Percentiles rank a stretch among this genome's conserved stretches.
Evolutionary conservation across 2,113 vertebrate species (phyloP).

Genomic region (Eolophus roseicapilla): DNA sequence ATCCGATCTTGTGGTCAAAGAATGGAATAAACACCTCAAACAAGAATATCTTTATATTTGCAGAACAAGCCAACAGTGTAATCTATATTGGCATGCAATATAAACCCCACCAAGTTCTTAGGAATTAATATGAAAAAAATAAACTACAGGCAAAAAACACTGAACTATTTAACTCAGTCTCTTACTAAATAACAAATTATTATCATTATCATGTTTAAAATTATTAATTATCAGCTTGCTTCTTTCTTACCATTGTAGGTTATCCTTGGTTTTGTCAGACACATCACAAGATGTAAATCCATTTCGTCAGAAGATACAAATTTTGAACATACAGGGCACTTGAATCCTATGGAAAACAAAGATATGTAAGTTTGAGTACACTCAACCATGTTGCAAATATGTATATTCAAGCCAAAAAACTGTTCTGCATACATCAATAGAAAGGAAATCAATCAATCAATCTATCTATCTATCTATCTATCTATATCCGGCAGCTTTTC

Average conservation of each 20-base stretch:
- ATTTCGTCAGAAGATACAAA: slow-evolving; percentile 94
- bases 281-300: slow-evolving; percentile 96
- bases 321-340: slow-evolving; percentile 96
- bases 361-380: not conserved
- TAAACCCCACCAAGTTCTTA: not conserved
- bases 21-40: not conserved
- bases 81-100: not conserved
- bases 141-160: not conserved
- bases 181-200: not conserved
- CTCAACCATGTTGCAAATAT: not conserved
- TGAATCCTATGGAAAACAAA: slow-evolving; percentile 82
- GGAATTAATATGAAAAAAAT: not conserved
- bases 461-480: not conserved
- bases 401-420: not conserved
- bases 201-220: not conserved
- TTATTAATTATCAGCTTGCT: slow-evolving; percentile 32
- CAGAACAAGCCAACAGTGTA: not conserved
- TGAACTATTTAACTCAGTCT: not conserved
- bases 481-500: not conserved
- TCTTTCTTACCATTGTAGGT: slow-evolving; percentile 91
- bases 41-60: not conserved
- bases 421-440: not conserved
- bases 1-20: not conserved
- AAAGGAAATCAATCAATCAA: not conserved
- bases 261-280: slow-evolving; percentile 94